phyloP scores from a whole-genome alignment of 2,797 vertebrate species.

The Phalloptychus januarius region DNA sequence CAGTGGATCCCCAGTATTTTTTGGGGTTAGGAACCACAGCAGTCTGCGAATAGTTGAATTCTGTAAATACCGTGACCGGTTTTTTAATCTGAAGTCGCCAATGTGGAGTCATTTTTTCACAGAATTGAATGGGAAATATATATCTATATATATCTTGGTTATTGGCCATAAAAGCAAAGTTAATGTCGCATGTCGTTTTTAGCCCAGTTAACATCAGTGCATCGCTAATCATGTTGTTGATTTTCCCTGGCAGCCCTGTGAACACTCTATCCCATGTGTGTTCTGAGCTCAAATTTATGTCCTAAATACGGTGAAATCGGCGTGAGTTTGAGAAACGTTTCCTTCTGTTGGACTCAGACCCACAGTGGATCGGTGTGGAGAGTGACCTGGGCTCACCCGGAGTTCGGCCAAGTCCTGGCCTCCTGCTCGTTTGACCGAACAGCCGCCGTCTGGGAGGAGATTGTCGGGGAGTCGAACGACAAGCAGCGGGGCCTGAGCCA shows the following conservation, averaged over 20 bases:
- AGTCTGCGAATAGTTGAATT: too few relatives aligned
- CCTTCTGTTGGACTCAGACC: slow-evolving; percentile 76
- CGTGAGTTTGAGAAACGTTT: background rate
- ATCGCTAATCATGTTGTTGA: background rate
- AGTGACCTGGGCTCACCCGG: slow-evolving; percentile 98
- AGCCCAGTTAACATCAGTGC: background rate
- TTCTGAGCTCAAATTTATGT: background rate
- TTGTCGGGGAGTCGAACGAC: slow-evolving; percentile 99
- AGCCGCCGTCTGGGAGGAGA: slow-evolving; percentile 98
- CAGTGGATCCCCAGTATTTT: too few relatives aligned
- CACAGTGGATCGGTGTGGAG: slow-evolving; percentile 98
- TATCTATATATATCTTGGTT: background rate
- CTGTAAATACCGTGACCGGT: too few relatives aligned
- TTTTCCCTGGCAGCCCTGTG: background rate
- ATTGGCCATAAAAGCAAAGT: background rate
- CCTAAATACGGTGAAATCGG: background rate
- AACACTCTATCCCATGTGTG: background rate
- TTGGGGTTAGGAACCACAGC: too few relatives aligned
- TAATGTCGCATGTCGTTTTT: background rate
- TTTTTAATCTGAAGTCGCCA: too few relatives aligned
- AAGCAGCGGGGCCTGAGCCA: slow-evolving; percentile 97
- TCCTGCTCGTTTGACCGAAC: slow-evolving; percentile 98
- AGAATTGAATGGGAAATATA: background rate
- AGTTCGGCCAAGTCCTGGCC: slow-evolving; percentile 96
- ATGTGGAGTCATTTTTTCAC: background rate